Conservation (phyloP, 2,797 vertebrate species). For the Parambassis ranga region DNA sequence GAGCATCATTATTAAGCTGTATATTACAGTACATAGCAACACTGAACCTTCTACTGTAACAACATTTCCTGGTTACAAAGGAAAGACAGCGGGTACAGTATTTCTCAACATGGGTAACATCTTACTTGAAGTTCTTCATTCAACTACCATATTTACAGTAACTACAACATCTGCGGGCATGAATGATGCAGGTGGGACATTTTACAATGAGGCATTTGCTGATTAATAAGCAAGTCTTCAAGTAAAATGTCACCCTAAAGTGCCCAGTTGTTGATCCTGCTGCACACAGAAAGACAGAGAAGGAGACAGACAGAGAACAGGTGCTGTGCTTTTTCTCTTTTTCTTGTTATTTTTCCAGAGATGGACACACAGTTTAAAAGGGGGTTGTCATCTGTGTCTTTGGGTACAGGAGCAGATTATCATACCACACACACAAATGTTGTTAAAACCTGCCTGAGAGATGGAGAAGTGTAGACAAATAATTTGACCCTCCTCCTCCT, state of each 20-base stretch:
- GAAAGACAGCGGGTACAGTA: conserved; percentile 43
- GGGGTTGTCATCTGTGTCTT: conserved; percentile 51
- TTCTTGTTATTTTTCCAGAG: conserved; percentile 15
- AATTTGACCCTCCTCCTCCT: not conserved
- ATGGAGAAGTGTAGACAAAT: conserved; percentile 48
- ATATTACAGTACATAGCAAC: conserved; percentile 71
- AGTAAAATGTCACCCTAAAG: conserved; percentile 73
- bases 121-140: conserved; percentile 65
- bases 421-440: conserved; percentile 36
- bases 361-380: conserved; percentile 42
- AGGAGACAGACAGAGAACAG: conserved; percentile 42
- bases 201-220: conserved; percentile 44
- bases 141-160: conserved; percentile 62
- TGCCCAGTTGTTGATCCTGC: conserved; percentile 68
- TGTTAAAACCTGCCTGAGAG: conserved; percentile 60
- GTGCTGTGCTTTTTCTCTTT: conserved; percentile 61
- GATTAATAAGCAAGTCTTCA: conserved; percentile 59
- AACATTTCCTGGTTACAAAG: conserved; percentile 58
- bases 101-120: conserved; percentile 60
- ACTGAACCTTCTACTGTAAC: conserved; percentile 55
- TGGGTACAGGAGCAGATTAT: conserved; percentile 61
- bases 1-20: conserved; percentile 52
- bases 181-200: conserved; percentile 36
- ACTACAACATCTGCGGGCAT: conserved; percentile 28
- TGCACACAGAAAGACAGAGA: conserved; percentile 58